These are phyloP conservation scores for Caenorhabditis imperialis DNA, from an alignment of 2,888 invertebrate species.

Conservation along the genomic window DNA sequence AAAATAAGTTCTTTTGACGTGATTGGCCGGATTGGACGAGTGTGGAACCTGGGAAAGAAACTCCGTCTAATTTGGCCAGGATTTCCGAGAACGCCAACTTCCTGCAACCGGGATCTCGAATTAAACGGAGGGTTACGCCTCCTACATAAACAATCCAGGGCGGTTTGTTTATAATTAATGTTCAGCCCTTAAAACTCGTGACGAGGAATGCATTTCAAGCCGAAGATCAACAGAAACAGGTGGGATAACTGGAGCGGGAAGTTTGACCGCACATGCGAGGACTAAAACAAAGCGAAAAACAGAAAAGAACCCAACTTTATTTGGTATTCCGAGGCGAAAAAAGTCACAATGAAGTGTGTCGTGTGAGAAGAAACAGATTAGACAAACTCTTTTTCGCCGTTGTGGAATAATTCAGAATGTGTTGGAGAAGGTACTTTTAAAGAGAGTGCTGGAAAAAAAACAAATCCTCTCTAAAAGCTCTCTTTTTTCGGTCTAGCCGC, in stretches of 20 bases:
- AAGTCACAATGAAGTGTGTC: conserved; percentile 44
- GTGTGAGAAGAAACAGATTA: conserved; percentile 39
- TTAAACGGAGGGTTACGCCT: conserved; percentile 11
- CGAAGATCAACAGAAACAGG: too few species aligned
- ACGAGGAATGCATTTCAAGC: too few species aligned
- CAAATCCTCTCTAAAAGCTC: conserved; percentile 1
- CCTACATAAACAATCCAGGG: conserved; percentile 27
- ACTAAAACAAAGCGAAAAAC: too few species aligned
- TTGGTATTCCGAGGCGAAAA: conserved; percentile 30
- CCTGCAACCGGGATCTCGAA: conserved; percentile 28
- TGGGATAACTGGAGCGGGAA: too few species aligned
- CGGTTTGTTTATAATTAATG: conserved; percentile 36
- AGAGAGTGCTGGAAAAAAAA: conserved; percentile 14
- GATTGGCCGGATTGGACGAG: too few species aligned
- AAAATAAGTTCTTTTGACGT: not conserved
- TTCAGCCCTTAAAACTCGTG: not conserved
- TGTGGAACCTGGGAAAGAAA: too few species aligned
- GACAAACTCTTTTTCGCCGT: conserved; percentile 27
- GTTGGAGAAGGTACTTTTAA: conserved; percentile 20
- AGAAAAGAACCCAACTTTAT: conserved; percentile 4
- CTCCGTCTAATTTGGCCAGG: too few species aligned
- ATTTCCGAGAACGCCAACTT: conserved; percentile 1
- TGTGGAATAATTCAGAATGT: conserved; percentile 47
- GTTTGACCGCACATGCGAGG: too few species aligned
- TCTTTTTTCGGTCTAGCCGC: not conserved